Evolutionary conservation across 92 coral and sea anemone genomes (phyloP), one percentile per base, ranked within the genome.

Genomic region (Micromussa lordhowensis): DNA sequence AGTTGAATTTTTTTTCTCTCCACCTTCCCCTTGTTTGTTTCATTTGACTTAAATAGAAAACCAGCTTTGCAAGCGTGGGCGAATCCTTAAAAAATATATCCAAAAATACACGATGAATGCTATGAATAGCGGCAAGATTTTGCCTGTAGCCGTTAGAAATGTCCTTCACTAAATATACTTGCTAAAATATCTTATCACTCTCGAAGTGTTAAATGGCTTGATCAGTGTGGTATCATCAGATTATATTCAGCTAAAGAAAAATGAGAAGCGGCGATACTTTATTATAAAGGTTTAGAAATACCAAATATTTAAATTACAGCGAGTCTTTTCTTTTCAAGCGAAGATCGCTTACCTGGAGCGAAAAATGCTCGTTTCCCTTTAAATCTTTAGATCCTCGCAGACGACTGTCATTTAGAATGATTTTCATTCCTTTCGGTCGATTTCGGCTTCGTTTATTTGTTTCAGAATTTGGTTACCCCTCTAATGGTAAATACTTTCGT

Each of bases 41-140:
- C 35, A 21, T 63, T 30, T 32, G 36, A 19, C 83, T 32, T 32
- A 57, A 51, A 32, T 55, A 80, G 49, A 21, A 57, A 58, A 80
- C 54, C 66, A 54, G 48, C 31, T 80, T 80, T 71, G 69, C 36
- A 4, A 8, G 83, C 55, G 83, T 80, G 83, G 83, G 83, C 83
- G 83, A 80, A 30, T 36, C 13, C 58, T 19, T 34, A 35, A 57
- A 30, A 34, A 44, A 28, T 3, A 9, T 8, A 48, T 11, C 68
- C 68, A 30, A 49, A 78, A 51, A 51, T 80, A 80, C 53, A 3
- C 12, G 83, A 24, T 32, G 26, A 61, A 24, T 4, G 30, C 68
- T 57, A 29, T 18, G 64, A 80, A 59, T 78, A 78, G 81, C 71
- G 28, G 32, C 32, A 8, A 44, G 51, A 66, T 66, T 26, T 66